These are phyloP conservation scores for Drosophila anceps DNA, from an alignment of 2,888 invertebrate genomes.

Conservation along the genomic window DNA sequence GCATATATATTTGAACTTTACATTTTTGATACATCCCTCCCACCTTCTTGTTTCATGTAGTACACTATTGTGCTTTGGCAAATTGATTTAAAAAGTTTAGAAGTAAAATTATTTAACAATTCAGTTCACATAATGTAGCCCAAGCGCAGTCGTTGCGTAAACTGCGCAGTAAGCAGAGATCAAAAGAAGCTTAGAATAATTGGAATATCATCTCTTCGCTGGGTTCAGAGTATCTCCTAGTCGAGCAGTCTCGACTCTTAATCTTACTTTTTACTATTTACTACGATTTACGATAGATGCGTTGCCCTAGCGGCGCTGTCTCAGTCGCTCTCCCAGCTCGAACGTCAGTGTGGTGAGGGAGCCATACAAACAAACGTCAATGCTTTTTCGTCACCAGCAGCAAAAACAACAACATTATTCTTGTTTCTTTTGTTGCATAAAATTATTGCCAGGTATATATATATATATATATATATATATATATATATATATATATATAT, in stretches of 20 bases:
- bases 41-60: too few relatives aligned
- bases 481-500: not conserved
- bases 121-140: too few relatives aligned
- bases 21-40: too few relatives aligned
- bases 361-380: conserved; percentile 72
- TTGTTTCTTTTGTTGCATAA: conserved; percentile 57
- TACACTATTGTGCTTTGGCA: too few relatives aligned
- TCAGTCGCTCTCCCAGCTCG: conserved; percentile 7
- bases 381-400: conserved; percentile 42
- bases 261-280: conserved; percentile 50
- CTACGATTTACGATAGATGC: conserved; percentile 63
- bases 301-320: conserved; percentile 18
- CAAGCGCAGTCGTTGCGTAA: too few relatives aligned
- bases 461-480: not conserved
- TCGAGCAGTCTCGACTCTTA: not conserved
- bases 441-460: conserved; percentile 16
- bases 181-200: too few relatives aligned
- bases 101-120: too few relatives aligned
- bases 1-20: too few relatives aligned
- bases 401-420: conserved; percentile 40
- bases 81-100: too few relatives aligned
- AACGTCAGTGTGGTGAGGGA: conserved; percentile 27
- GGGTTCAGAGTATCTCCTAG: not conserved
- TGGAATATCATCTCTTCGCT: not conserved
- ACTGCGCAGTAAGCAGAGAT: too few relatives aligned